Conservation (phyloP, 2,797 vertebrate genomes). For the Danio choprae region DNA sequence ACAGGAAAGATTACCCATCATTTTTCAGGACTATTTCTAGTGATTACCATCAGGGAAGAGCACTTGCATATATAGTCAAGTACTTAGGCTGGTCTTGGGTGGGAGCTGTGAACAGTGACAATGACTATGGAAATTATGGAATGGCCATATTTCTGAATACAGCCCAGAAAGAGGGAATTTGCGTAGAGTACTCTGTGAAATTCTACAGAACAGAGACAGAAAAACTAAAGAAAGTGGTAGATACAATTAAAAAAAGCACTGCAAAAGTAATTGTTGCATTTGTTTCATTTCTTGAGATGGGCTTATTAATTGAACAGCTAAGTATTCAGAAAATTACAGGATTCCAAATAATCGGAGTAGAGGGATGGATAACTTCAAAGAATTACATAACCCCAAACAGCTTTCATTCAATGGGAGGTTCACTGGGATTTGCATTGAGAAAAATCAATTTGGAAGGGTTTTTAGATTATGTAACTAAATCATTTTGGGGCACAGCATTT, state of each 20-base stretch:
- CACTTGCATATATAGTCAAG: slow-evolving; percentile 75
- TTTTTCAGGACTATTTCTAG: slow-evolving; percentile 80
- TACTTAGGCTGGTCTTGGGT: slow-evolving; percentile 82
- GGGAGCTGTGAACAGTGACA: slow-evolving; percentile 59
- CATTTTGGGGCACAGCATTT: slow-evolving; percentile 73
- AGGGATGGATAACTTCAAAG: slow-evolving; percentile 77
- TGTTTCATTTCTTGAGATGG: slow-evolving; percentile 74
- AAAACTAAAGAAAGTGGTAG: slow-evolving; percentile 71
- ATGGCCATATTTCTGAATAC: slow-evolving; percentile 77
- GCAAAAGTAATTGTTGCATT: slow-evolving; percentile 75
- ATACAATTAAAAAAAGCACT: slow-evolving; percentile 72
- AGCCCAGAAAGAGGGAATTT: slow-evolving; percentile 74
- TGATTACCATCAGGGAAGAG: slow-evolving; percentile 76
- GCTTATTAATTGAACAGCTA: slow-evolving; percentile 71
- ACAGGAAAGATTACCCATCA: slow-evolving; percentile 70
- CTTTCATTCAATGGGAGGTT: slow-evolving; percentile 64
- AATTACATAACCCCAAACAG: slow-evolving; percentile 52
- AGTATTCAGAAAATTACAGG: slow-evolving; percentile 29
- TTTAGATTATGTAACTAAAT: slow-evolving; percentile 66
- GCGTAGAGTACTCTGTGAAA: slow-evolving; percentile 51
- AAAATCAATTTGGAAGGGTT: slow-evolving; percentile 72
- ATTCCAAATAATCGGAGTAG: slow-evolving; percentile 76
- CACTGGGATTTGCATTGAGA: slow-evolving; percentile 75
- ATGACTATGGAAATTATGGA: slow-evolving; percentile 78
- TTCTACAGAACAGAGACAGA: slow-evolving; percentile 72